A percentile compares a stretch with the other conserved stretches of the same genome.
These are phyloP conservation scores for Ornithorhynchus anatinus DNA, from an alignment of 2,113 vertebrate genomes.

Conservation along the genomic window DNA sequence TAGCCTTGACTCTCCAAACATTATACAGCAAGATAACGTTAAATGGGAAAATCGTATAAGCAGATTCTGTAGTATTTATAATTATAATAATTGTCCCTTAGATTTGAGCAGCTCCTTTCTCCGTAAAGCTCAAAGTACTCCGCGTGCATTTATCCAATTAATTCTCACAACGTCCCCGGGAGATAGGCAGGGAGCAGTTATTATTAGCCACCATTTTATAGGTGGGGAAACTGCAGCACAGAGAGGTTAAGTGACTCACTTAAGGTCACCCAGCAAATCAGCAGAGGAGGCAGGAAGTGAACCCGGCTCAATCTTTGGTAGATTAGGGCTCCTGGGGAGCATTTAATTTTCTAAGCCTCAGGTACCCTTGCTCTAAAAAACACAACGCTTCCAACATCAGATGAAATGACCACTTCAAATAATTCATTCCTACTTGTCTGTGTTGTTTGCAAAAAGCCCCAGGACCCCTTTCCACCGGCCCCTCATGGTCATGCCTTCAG, in stretches of 20 bases:
- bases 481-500: too few species aligned
- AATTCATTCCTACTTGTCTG: too few species aligned
- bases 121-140: conserved; percentile 39
- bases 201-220: not conserved
- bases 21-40: not conserved
- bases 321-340: not conserved
- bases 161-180: conserved; percentile 14
- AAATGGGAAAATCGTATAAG: conserved; percentile 8
- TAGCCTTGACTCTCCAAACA: not conserved
- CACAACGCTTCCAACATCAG: too few species aligned
- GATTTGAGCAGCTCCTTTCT: conserved; percentile 11
- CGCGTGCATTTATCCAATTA: conserved; percentile 42
- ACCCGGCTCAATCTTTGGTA: fast-evolving
- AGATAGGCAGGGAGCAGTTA: conserved; percentile 20
- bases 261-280: not conserved
- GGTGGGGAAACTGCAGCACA: not conserved
- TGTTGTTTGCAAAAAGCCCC: too few species aligned
- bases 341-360: not conserved
- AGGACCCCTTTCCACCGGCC: too few species aligned
- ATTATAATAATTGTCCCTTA: conserved; percentile 30
- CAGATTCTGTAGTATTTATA: not conserved
- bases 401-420: too few species aligned
- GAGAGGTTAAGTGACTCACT: conserved; percentile 28
- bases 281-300: not conserved
- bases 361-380: not conserved